Conservation (phyloP, 2,888 invertebrate species). For the Cantharis flavilabris region DNA sequence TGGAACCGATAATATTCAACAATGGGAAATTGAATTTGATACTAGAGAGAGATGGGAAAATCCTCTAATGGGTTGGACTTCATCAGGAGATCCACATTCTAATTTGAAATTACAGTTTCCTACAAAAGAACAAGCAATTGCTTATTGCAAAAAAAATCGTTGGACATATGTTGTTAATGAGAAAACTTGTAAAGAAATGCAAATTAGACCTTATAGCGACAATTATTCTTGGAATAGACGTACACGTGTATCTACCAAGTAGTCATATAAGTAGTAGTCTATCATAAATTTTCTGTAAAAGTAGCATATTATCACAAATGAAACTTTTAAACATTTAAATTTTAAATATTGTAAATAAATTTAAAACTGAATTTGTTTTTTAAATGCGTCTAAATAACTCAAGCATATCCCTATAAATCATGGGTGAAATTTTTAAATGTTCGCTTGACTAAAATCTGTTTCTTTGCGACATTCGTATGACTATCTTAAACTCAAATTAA, state of each 20-base stretch:
- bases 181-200: conserved; percentile 69
- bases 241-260: conserved; percentile 93
- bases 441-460: too few relatives aligned
- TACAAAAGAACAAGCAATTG: conserved; percentile 84
- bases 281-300: background rate
- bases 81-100: conserved; percentile 92
- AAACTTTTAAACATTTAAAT: too few relatives aligned
- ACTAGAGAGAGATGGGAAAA: conserved; percentile 98
- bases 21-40: conserved; percentile 97
- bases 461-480: too few relatives aligned
- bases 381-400: too few relatives aligned
- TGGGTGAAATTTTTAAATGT: too few relatives aligned
- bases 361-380: too few relatives aligned
- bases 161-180: conserved; percentile 89
- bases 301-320: too few relatives aligned
- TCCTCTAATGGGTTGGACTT: conserved; percentile 97
- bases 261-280: conserved; percentile 46
- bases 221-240: conserved; percentile 97
- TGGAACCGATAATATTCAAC: conserved; percentile 85
- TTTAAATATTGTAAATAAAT: too few relatives aligned
- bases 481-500: too few relatives aligned
- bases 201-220: conserved; percentile 87
- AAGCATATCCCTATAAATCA: too few relatives aligned
- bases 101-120: conserved; percentile 84
- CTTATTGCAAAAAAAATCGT: conserved; percentile 91